phyloP scores from a whole-genome alignment of 2,797 vertebrate genomes.

The Cynodonichthys magdalenae region DNA sequence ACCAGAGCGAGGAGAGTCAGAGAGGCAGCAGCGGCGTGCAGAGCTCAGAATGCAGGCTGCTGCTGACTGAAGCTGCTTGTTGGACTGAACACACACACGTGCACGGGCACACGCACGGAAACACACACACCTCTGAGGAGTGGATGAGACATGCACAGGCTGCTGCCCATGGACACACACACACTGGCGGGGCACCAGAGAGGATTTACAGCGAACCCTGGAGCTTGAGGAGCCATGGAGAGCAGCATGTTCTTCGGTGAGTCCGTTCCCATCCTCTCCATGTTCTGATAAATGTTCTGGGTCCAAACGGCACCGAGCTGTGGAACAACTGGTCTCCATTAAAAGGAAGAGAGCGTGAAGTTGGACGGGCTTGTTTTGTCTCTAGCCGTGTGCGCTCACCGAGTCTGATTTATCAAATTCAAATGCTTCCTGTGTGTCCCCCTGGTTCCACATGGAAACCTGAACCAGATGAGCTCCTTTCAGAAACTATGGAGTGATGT shows the following conservation, averaged over 20 bases:
- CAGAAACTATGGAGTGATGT: slow-evolving; percentile 27
- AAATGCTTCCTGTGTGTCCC: slow-evolving; percentile 17
- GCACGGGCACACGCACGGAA: background rate
- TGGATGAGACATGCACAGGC: slow-evolving; percentile 72
- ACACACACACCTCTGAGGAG: slow-evolving; percentile 59
- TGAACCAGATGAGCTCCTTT: slow-evolving; percentile 36
- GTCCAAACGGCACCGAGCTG: background rate
- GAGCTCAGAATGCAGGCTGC: slow-evolving; percentile 61
- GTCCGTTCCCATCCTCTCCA: slow-evolving; percentile 62
- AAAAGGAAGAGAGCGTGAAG: slow-evolving; percentile 40
- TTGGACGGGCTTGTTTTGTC: slow-evolving; percentile 23
- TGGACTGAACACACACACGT: slow-evolving; percentile 52
- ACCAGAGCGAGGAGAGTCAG: slow-evolving; percentile 44
- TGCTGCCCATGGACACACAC: slow-evolving; percentile 82
- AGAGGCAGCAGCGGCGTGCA: slow-evolving; percentile 57
- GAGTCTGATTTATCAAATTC: slow-evolving; percentile 42
- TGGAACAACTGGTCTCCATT: slow-evolving; percentile 36
- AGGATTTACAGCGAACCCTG: slow-evolving; percentile 83
- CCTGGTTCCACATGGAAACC: slow-evolving; percentile 25
- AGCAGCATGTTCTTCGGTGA: slow-evolving; percentile 99
- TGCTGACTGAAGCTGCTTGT: slow-evolving; percentile 53
- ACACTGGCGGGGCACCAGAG: slow-evolving; percentile 83
- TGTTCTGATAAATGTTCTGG: slow-evolving; percentile 7
- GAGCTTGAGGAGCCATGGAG: slow-evolving; percentile 87
- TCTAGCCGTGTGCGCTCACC: slow-evolving; percentile 7